Evolutionary conservation across 2,888 invertebrate genomes (phyloP).

Genomic region (Hypercompe scribonia): DNA sequence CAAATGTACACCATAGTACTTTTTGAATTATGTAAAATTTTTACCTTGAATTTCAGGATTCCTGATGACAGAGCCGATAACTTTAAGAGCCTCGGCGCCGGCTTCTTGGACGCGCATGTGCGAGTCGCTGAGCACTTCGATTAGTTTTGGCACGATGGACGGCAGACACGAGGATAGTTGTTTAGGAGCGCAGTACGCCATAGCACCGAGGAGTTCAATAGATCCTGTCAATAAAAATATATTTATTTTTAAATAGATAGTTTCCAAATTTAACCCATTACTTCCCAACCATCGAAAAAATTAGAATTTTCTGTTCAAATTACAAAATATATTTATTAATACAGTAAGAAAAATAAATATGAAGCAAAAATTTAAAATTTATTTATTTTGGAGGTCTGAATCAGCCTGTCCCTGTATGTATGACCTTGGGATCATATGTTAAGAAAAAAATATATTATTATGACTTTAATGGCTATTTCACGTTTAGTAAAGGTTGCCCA

Average conservation of each 20-base stretch:
- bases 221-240: conserved; percentile 88
- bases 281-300: too few relatives aligned
- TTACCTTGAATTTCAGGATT: conserved; percentile 98
- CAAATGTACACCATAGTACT: not conserved
- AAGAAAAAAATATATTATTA: too few relatives aligned
- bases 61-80: conserved; percentile 98
- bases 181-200: conserved; percentile 99
- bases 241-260: not conserved
- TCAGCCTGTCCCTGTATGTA: too few relatives aligned
- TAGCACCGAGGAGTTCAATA: conserved; percentile 97
- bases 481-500: too few relatives aligned
- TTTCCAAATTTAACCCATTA: too few relatives aligned
- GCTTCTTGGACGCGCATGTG: conserved; percentile 98
- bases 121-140: conserved; percentile 98
- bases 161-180: conserved; percentile 99
- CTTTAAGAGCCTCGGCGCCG: conserved; percentile 97
- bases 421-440: too few relatives aligned
- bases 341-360: too few relatives aligned
- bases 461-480: too few relatives aligned
- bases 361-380: too few relatives aligned
- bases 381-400: too few relatives aligned
- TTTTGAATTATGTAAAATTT: conserved; percentile 8
- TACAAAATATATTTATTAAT: too few relatives aligned
- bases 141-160: conserved; percentile 98
- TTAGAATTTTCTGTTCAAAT: too few relatives aligned